A percentile compares a stretch with the other conserved stretches of the same genome.
phyloP scores from a whole-genome alignment of 2,113 vertebrate genomes.

The Phylloscopus trochilus region DNA sequence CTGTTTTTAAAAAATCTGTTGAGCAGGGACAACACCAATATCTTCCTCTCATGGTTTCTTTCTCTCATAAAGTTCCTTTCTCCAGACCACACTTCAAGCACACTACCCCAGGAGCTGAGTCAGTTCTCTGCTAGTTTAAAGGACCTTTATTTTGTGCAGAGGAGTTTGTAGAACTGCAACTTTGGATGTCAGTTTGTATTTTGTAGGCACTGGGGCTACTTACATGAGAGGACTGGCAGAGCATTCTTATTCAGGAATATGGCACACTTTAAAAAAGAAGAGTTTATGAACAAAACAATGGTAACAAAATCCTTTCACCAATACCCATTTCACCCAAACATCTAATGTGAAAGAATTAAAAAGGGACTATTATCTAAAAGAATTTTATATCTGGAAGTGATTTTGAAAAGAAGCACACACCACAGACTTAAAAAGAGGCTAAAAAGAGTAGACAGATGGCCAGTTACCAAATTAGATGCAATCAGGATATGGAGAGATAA shows the following conservation, averaged over 20 bases:
- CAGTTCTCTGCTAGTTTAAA: neutral
- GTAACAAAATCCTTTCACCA: neutral
- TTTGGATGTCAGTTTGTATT: neutral
- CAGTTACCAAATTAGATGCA: slow-evolving; percentile 25
- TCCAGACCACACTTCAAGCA: neutral
- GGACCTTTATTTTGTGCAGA: neutral
- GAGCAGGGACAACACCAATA: fast-evolving
- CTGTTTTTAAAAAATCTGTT: neutral
- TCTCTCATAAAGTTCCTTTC: neutral
- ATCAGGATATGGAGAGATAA: neutral
- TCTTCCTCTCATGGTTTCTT: neutral
- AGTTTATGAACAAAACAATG: neutral
- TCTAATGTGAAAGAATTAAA: neutral
- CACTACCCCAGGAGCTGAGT: neutral
- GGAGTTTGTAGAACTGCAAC: neutral
- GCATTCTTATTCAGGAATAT: neutral
- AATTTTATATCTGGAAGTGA: slow-evolving; percentile 18
- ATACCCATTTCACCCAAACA: neutral
- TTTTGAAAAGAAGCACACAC: neutral
- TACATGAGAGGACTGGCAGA: neutral
- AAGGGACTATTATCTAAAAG: neutral
- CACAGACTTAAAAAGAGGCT: neutral
- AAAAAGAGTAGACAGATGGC: slow-evolving; percentile 19
- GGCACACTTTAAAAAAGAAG: neutral
- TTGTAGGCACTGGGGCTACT: neutral